Base-by-base conservation (phyloP, 2,888 invertebrate genomes). In the Caenorhabditis doughertyi region DNA sequence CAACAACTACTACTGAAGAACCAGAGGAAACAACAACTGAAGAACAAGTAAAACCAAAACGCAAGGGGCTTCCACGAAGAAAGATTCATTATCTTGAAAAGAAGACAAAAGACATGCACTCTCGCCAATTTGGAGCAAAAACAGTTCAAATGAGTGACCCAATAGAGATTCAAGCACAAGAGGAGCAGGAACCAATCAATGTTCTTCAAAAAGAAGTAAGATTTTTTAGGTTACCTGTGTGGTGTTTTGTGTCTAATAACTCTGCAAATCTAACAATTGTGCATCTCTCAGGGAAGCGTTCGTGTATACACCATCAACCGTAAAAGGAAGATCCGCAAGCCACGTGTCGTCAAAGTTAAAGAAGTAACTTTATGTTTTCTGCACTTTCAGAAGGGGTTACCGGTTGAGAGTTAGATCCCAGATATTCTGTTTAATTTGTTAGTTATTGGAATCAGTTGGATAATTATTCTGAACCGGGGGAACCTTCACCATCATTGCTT, bases 91-190 rank as follows among this genome's bases (percentile, higher is more conserved):
- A 81, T 62, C 44, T 77, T 32, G 77, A 76, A 18, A 81, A 77
- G 74, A 81, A 81, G 72, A 27, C 44, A 44, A 62, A 58, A 71
- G 67, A 65, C 25, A 81, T 81, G 81, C 81, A 81, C 47, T 71
- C 76, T 47, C 67, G 81, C 29, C 81, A 81, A 60, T 81, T 81
- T 27, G 81, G 76, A 44, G 71, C 77, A 18, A 81, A 81, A 55
- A 81, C 81, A 23, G 65, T 81, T 71, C 76, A 81, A 42, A 77
- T 81, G 81, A 71, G 44, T 25, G 81, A 81, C 18, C 81, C 81
- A 58, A 77, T 81, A 23, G 72, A 81, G 9, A 74, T 81, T 51
- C 74, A 81, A 42, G 70, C 74, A 21, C 81, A 81, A 39, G 74
- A 74, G 35, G 81, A 81, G 25, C 65, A 65, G 44, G 80, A 73